Evolutionary conservation across 1,140 invertebrate species (phyloP).

Genomic region (Olivierus martensii): DNA sequence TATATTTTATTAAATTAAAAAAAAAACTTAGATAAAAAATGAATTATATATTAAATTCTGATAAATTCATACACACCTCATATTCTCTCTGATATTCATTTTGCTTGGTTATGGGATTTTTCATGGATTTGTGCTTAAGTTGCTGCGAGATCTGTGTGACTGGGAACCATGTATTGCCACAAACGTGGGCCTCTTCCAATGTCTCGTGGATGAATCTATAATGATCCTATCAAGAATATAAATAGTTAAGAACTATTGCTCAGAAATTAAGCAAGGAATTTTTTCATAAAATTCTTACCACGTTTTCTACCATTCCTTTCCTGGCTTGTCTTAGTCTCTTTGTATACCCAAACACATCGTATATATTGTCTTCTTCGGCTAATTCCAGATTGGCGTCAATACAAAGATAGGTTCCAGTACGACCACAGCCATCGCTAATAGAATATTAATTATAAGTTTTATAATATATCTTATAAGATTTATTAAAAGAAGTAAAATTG

Average conservation of each 20-base stretch:
- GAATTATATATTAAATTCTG: too few species aligned
- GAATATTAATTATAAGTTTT: constrained; percentile 25
- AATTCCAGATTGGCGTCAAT: constrained; percentile 92
- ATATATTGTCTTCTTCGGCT: constrained; percentile 77
- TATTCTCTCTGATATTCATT: constrained; percentile 86
- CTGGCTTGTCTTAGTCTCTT: constrained; percentile 82
- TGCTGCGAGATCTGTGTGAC: constrained; percentile 73
- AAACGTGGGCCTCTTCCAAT: constrained; percentile 77
- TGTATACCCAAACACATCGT: constrained; percentile 87
- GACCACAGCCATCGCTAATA: constrained; percentile 90
- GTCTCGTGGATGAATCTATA: constrained; percentile 96
- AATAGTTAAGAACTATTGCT: background rate
- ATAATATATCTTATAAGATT: background rate
- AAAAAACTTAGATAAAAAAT: too few species aligned
- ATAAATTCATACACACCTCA: constrained; percentile 31
- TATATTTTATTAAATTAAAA: too few species aligned
- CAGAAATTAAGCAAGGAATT: background rate
- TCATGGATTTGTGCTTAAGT: constrained; percentile 70
- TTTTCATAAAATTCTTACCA: constrained; percentile 45
- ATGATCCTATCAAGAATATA: constrained; percentile 53
- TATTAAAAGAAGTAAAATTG: too few species aligned
- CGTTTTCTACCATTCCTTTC: constrained; percentile 81
- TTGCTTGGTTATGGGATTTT: constrained; percentile 50
- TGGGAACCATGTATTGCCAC: constrained; percentile 81
- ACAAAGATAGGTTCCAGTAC: constrained; percentile 87